Percentiles rank a stretch among this genome's conserved stretches.
phyloP scores from a whole-genome alignment of 1,140 invertebrate species.

The Lucilia cuprina region DNA sequence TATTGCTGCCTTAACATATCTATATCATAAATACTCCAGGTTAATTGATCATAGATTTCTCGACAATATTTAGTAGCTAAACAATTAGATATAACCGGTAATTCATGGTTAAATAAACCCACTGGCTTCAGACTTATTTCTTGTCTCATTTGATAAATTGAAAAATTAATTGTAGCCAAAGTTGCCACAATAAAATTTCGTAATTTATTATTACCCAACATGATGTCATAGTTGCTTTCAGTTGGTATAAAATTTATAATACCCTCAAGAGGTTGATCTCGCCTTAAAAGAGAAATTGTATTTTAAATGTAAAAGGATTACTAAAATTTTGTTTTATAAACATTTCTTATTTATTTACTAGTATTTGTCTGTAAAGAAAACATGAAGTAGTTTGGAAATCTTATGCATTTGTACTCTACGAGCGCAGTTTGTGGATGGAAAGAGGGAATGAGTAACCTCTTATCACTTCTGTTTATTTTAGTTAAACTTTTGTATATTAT shows the following conservation, averaged over 20 bases:
- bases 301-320: too few species aligned
- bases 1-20: conserved; percentile 50
- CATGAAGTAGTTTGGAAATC: too few species aligned
- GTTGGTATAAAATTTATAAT: conserved; percentile 53
- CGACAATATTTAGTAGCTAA: conserved; percentile 43
- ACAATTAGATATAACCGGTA: conserved; percentile 54
- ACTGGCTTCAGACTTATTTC: conserved; percentile 41
- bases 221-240: conserved; percentile 46
- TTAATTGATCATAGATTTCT: conserved; percentile 51
- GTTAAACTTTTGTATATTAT: too few species aligned
- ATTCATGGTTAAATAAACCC: conserved; percentile 50
- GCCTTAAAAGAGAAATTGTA: background rate
- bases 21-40: conserved; percentile 52
- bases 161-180: conserved; percentile 45
- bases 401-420: too few species aligned
- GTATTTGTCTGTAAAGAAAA: too few species aligned
- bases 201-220: conserved; percentile 51
- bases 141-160: conserved; percentile 45
- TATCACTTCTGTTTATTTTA: too few species aligned
- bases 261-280: conserved; percentile 43
- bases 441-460: too few species aligned
- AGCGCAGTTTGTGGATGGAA: too few species aligned
- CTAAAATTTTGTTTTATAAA: too few species aligned
- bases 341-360: too few species aligned
- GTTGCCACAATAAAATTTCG: conserved; percentile 40